Percentiles rank a stretch among this genome's conserved stretches.
Conservation (phyloP, 2,888 invertebrate genomes). For the Trachelus tabidus region DNA sequence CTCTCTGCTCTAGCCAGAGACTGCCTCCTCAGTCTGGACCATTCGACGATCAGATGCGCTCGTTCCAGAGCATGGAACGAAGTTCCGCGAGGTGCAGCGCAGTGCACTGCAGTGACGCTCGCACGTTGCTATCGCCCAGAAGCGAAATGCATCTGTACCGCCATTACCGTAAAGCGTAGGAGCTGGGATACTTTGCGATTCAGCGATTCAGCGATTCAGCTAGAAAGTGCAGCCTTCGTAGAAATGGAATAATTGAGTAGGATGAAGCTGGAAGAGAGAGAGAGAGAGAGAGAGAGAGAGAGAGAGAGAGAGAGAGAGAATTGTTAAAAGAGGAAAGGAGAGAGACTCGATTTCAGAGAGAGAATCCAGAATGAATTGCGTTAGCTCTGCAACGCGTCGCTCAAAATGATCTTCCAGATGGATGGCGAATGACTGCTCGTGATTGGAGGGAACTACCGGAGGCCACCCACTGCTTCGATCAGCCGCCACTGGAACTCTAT, state of each 20-base stretch:
- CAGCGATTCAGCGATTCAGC: too few species aligned
- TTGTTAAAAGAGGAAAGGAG: too few species aligned
- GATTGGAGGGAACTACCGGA: conserved; percentile 59
- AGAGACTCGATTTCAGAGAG: too few species aligned
- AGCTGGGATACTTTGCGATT: too few species aligned
- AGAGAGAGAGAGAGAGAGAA: not conserved
- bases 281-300: too few species aligned
- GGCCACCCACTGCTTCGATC: conserved; percentile 62
- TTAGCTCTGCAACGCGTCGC: conserved; percentile 33
- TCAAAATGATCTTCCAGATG: conserved; percentile 58
- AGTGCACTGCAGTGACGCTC: too few species aligned
- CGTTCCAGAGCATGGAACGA: not conserved
- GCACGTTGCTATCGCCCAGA: too few species aligned
- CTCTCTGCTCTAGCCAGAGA: conserved; percentile 24
- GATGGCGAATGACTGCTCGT: conserved; percentile 55
- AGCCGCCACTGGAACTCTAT: conserved; percentile 26
- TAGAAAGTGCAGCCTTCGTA: too few species aligned
- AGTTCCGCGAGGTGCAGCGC: too few species aligned
- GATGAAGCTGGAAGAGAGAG: conserved; percentile 2
- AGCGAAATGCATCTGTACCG: too few species aligned
- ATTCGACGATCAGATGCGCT: conserved; percentile 21
- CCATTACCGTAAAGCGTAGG: too few species aligned
- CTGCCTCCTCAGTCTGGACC: conserved; percentile 23
- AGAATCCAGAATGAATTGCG: too few species aligned
- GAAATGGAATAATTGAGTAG: not conserved